Base-by-base conservation (phyloP, 2,113 vertebrate genomes). In the Corydoras sp. region DNA sequence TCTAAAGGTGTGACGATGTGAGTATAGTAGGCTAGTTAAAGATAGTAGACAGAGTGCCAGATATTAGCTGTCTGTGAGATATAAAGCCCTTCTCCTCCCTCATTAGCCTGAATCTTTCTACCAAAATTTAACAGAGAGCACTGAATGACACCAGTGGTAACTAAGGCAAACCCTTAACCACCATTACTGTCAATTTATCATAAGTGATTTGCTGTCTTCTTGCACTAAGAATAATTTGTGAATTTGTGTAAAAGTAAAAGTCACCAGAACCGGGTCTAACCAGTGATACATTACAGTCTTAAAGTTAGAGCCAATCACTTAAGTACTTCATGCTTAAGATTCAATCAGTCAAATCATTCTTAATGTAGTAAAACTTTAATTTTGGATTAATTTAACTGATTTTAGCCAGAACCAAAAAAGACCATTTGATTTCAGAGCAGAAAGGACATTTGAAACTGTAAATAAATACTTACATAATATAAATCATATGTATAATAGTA, bases 51-150 rank as follows among this genome's bases (percentile, higher is more conserved):
- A 65, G 70, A 81, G 74, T 75, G 75, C 15, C 54, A 82, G 83
- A 80, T 75, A 35, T 43, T 35, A 61, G 15, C 51, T 56, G 24
- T 15, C 65, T 74, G 11, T 51, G 24, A 58, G 53, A 56, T 71
- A 72, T 15, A 58, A 50, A 72, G 56, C 31, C 18, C 15, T 71
- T 62, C 74, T 72, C 61, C 69, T 70, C 76, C 72, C 80, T 86
- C 81, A 84, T 86, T 86, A 84, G 72, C 60, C 54, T 81, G 83
- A 76, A 73, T 77, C 81, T 77, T 79, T 80, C 80, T 75, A 53
- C 75, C 75, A 65, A 80, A 74, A 85, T 84, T 79, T 79, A 78
- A 79, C 62, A 59, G 74, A 71, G 62, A 6, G 62, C 64, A 62
- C 56, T 62, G 69, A 79, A 73, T 70, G 71, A 79, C 71, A 58